A percentile compares a stretch with the other conserved stretches of the same genome.
Evolutionary conservation across 53 echinoderm and acorn worm species (phyloP).

Genomic region (Stichopus horrens): DNA sequence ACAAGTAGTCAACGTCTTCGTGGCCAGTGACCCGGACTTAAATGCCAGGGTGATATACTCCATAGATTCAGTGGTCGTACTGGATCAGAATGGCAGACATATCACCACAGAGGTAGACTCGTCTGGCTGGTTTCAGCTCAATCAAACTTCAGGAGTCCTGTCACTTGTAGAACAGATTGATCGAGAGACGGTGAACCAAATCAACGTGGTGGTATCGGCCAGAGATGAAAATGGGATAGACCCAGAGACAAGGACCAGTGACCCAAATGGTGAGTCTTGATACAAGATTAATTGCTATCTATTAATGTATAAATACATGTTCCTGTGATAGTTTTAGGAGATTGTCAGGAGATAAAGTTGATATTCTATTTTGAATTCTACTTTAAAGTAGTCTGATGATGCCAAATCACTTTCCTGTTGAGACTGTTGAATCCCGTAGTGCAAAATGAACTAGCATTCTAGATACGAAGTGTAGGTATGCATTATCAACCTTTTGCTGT

Average conservation of each 20-base stretch:
- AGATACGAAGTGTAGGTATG: too few relatives aligned
- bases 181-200: constrained; percentile 63
- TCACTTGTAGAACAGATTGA: constrained; percentile 63
- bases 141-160: constrained; percentile 60
- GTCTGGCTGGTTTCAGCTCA: constrained; percentile 60
- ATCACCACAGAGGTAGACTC: constrained; percentile 56
- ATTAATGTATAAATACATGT: background rate
- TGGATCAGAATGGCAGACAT: constrained; percentile 54
- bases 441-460: too few relatives aligned
- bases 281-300: too few relatives aligned
- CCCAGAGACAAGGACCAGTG: constrained; percentile 55
- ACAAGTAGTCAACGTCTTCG: background rate
- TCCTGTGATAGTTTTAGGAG: background rate
- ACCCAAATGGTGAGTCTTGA: constrained; percentile 77
- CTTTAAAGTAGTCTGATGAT: background rate
- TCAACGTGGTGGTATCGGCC: constrained; percentile 66
- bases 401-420: too few relatives aligned
- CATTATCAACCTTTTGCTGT: background rate
- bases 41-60: constrained; percentile 63
- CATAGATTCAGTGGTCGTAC: constrained; percentile 62
- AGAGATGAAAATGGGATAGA: constrained; percentile 58
- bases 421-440: too few relatives aligned
- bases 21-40: constrained; percentile 68
- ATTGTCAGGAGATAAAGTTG: background rate
- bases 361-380: background rate